Evolutionary conservation across 2,113 vertebrate genomes (phyloP).

Genomic region (Poecile atricapillus): DNA sequence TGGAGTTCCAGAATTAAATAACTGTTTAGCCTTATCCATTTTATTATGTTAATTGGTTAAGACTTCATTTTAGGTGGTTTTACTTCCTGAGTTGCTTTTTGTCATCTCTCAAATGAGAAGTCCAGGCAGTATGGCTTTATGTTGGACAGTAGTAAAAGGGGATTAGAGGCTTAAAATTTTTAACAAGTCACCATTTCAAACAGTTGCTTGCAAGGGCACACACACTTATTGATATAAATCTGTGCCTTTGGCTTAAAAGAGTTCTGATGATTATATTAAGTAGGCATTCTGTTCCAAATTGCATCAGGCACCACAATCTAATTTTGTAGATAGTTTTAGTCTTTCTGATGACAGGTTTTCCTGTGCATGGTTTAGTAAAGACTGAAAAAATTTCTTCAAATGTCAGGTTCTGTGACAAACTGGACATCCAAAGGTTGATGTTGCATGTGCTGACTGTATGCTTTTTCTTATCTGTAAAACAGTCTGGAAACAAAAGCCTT

Average conservation of each 20-base stretch:
- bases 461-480: background rate
- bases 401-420: background rate
- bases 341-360: conserved; percentile 5
- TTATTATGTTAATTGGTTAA: background rate
- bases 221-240: conserved; percentile 35
- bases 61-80: background rate
- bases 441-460: background rate
- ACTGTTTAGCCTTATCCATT: background rate
- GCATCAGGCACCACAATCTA: background rate
- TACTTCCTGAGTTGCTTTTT: background rate
- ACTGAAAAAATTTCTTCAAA: background rate
- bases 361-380: background rate
- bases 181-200: background rate
- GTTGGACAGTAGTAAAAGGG: background rate
- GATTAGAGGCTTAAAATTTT: conserved; percentile 16
- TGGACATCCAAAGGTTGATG: background rate
- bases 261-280: conserved; percentile 1
- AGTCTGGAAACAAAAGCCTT: background rate
- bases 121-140: background rate
- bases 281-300: conserved; percentile 13
- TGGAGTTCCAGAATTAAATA: background rate
- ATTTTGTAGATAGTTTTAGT: background rate
- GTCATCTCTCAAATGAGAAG: background rate
- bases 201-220: background rate
- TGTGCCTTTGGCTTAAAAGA: conserved; percentile 22